phyloP scores from a whole-genome alignment of 2,113 vertebrate species.

The Piliocolobus tephrosceles region DNA sequence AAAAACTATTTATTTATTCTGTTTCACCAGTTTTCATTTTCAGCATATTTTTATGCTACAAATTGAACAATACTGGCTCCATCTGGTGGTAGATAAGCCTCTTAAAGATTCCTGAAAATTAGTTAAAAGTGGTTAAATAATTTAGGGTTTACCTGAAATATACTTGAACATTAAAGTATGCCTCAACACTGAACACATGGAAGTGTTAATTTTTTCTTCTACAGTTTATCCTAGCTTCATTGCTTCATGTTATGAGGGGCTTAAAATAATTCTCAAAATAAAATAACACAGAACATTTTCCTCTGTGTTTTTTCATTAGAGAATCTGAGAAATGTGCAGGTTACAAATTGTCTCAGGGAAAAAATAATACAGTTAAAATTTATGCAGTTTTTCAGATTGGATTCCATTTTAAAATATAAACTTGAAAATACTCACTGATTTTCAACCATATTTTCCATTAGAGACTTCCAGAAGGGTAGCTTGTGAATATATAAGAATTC shows the following conservation, averaged over 20 bases:
- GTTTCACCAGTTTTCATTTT: slow-evolving; percentile 53
- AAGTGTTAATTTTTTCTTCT: background rate
- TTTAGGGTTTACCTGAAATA: background rate
- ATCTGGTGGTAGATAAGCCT: slow-evolving; percentile 72
- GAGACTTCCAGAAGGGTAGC: background rate
- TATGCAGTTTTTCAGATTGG: slow-evolving; percentile 15
- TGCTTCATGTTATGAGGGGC: background rate
- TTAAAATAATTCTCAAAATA: slow-evolving; percentile 54
- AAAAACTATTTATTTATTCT: slow-evolving; percentile 39
- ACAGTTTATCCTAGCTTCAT: background rate
- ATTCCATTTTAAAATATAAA: slow-evolving; percentile 28
- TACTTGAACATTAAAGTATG: background rate
- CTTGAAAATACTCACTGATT: background rate
- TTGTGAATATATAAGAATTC: background rate
- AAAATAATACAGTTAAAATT: slow-evolving; percentile 3
- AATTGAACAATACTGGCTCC: slow-evolving; percentile 75
- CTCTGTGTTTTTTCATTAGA: slow-evolving; percentile 4
- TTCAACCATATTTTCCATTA: slow-evolving; percentile 20
- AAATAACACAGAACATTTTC: slow-evolving; percentile 13
- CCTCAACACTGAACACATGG: background rate
- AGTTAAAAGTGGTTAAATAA: slow-evolving; percentile 40
- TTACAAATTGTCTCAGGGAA: background rate
- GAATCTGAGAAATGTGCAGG: slow-evolving; percentile 42
- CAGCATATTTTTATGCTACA: slow-evolving; percentile 25
- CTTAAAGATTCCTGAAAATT: background rate